These are phyloP conservation scores for Nematolebias whitei DNA, from an alignment of 2,113 vertebrate genomes.

Conservation along the genomic window DNA sequence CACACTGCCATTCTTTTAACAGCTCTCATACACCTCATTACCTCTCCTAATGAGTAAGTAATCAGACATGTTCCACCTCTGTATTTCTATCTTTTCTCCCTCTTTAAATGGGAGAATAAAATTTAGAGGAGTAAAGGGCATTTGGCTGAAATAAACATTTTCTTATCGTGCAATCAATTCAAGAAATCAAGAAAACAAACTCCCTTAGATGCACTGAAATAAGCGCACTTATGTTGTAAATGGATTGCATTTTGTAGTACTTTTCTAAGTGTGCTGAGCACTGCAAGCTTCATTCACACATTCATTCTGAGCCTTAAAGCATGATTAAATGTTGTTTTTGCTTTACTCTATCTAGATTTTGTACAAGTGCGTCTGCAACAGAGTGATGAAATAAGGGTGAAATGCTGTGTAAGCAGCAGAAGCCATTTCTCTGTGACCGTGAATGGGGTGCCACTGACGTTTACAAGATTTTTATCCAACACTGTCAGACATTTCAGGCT, in stretches of 20 bases:
- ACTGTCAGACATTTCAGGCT: conserved; percentile 19
- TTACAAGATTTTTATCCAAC: conserved; percentile 9
- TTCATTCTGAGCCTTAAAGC: not conserved
- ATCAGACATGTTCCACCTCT: conserved; percentile 69
- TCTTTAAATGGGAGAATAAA: conserved; percentile 48
- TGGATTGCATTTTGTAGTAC: not conserved
- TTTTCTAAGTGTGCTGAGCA: not conserved
- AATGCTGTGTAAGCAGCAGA: conserved; percentile 20
- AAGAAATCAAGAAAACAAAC: conserved; percentile 50
- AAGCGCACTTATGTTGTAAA: conserved; percentile 11
- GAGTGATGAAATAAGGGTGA: conserved; percentile 31
- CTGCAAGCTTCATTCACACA: no score
- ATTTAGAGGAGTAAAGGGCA: conserved; percentile 53
- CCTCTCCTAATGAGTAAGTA: conserved; percentile 87
- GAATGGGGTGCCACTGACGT: not conserved
- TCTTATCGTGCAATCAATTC: conserved; percentile 42
- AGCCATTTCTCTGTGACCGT: not conserved
- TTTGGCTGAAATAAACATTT: conserved; percentile 58
- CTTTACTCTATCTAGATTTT: not conserved
- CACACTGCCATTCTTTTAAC: conserved; percentile 74
- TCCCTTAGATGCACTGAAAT: conserved; percentile 19
- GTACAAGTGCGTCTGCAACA: not conserved
- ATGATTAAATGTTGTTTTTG: conserved; percentile 6
- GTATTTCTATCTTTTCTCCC: conserved; percentile 32
- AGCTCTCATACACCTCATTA: conserved; percentile 80